A percentile compares a stretch with the other conserved stretches of the same genome.
Evolutionary conservation across 53 echinoderm and acorn worm genomes (phyloP).

Genomic region (Paracentrotus lividus): DNA sequence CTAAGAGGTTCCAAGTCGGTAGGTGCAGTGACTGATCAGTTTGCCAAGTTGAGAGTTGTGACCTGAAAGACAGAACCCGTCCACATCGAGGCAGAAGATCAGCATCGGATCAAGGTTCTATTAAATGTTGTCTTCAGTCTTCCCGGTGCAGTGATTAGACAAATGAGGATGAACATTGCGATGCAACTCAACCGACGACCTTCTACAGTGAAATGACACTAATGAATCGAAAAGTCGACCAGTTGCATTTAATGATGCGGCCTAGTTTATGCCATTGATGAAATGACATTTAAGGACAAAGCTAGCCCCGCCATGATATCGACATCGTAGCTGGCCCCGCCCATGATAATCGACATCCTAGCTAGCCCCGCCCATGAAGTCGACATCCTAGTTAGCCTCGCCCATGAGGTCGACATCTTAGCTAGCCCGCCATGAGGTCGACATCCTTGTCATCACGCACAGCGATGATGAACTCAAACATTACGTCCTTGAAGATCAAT

Average conservation of each 20-base stretch:
- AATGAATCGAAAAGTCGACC: not conserved
- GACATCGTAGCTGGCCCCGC: too few relatives aligned
- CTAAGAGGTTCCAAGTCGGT: not conserved
- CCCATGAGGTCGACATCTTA: not conserved
- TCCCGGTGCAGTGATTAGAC: not conserved
- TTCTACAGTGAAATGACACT: constrained; percentile 39
- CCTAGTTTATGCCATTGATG: too few relatives aligned
- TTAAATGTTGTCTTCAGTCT: constrained; percentile 7
- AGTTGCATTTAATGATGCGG: not conserved
- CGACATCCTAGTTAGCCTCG: not conserved
- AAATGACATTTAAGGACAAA: too few relatives aligned
- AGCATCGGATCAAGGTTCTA: not conserved
- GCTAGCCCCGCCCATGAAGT: not conserved
- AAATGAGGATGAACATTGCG: not conserved
- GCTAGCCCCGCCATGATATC: too few relatives aligned
- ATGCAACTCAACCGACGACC: not conserved
- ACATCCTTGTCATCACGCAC: constrained; percentile 17
- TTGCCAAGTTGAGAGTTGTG: not conserved
- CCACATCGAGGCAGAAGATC: not conserved
- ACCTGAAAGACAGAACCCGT: not conserved
- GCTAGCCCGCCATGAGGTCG: not conserved
- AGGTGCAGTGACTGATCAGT: not conserved
- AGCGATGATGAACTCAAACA: not conserved
- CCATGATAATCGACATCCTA: not conserved
- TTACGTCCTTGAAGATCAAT: not conserved